Percentiles rank a stretch among this genome's conserved stretches.
Conservation (phyloP, 2,797 vertebrate genomes). For the Pangasius macronema region DNA sequence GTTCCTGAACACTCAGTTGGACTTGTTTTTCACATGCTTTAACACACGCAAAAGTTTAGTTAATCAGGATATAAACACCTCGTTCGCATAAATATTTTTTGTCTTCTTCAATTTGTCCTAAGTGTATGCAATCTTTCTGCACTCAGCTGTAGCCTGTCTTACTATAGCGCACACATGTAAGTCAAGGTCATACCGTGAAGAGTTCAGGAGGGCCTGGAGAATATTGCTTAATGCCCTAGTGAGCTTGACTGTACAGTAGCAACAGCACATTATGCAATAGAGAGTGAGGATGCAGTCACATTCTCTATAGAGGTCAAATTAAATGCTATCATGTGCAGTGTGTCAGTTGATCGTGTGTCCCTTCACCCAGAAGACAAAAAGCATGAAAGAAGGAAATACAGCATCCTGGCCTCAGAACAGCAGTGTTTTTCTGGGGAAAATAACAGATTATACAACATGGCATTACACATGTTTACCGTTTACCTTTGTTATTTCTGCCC, state of each 20-base stretch:
- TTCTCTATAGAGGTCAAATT: neutral
- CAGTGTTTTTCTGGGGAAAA: neutral
- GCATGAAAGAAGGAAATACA: neutral
- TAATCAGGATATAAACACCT: neutral
- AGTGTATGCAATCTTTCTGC: neutral
- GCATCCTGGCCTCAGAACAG: neutral
- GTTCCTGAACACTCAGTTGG: too few relatives aligned
- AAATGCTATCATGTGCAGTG: neutral
- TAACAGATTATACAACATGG: neutral
- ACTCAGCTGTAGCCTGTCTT: neutral
- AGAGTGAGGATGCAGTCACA: conserved; percentile 5
- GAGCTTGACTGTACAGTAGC: neutral
- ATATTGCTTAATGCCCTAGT: neutral
- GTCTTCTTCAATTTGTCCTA: neutral
- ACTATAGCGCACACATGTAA: conserved; percentile 17
- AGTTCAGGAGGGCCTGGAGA: neutral
- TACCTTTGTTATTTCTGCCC: conserved; percentile 6
- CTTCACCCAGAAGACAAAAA: neutral
- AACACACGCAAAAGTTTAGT: neutral
- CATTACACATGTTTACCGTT: neutral
- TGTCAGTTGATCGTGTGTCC: neutral
- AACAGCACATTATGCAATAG: conserved; percentile 30
- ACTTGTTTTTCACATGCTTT: neutral
- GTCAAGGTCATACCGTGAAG: neutral
- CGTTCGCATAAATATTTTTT: neutral